Evolutionary conservation across 2,797 vertebrate species (phyloP).

Genomic region (Neomorphus geoffroyi): DNA sequence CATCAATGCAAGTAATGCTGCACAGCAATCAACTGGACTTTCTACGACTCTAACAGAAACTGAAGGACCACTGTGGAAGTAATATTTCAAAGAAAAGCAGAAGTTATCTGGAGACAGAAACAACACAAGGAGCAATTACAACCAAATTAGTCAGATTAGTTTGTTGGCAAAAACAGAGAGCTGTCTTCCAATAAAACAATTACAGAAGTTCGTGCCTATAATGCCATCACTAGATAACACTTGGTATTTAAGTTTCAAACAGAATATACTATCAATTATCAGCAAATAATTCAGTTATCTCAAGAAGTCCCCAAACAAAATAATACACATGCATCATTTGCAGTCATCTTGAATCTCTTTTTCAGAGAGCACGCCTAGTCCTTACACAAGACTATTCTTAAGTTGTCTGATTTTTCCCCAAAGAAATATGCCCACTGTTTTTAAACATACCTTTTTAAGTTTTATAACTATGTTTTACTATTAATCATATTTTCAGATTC

Average conservation of each 20-base stretch:
- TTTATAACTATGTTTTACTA: background rate
- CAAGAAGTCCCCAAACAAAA: background rate
- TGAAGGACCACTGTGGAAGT: background rate
- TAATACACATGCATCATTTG: background rate
- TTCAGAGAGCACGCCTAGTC: no score
- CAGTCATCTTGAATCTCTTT: no score
- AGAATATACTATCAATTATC: background rate
- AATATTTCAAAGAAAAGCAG: background rate
- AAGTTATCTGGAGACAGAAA: background rate
- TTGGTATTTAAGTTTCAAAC: background rate
- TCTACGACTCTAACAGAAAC: background rate
- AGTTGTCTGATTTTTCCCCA: background rate
- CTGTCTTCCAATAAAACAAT: background rate
- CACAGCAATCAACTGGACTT: background rate
- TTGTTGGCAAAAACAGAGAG: background rate
- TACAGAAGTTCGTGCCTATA: background rate
- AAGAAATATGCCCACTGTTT: background rate
- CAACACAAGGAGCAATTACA: background rate
- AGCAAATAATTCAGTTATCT: background rate
- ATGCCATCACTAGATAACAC: background rate
- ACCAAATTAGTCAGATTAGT: background rate
- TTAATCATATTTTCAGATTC: background rate
- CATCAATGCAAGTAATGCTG: background rate
- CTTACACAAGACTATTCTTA: background rate
- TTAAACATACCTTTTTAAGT: background rate